Conservation (phyloP, 2,113 vertebrate genomes). For the Tylochromis polylepis region DNA sequence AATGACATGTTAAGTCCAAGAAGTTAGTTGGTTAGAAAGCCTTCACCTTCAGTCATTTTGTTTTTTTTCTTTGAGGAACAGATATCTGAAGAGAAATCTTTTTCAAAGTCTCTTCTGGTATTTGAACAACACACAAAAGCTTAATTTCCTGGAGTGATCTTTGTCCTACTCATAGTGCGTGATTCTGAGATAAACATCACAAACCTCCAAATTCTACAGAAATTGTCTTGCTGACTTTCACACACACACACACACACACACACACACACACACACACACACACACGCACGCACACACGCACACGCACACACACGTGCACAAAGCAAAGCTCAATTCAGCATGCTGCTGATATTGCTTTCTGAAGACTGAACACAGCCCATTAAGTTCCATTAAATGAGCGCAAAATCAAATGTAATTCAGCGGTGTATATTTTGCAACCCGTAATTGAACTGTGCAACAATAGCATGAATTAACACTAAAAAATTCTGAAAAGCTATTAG, state of each 20-base stretch:
- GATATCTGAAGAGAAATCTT: background rate
- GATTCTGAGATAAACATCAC: background rate
- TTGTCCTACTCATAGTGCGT: background rate
- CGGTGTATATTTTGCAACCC: constrained; percentile 18
- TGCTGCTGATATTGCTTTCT: constrained; percentile 9
- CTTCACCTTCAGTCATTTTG: background rate
- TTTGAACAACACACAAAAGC: background rate
- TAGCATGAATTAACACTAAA: background rate
- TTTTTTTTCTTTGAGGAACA: background rate
- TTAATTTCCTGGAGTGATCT: background rate
- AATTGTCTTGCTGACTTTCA: background rate
- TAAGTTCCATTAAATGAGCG: constrained; percentile 32
- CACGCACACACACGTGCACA: background rate
- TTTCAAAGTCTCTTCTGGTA: background rate
- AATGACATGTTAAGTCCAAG: background rate
- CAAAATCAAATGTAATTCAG: constrained; percentile 20
- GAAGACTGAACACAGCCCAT: constrained; percentile 23
- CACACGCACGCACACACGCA: background rate
- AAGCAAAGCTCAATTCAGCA: constrained; percentile 2
- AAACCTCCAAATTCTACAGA: background rate
- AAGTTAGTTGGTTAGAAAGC: background rate
- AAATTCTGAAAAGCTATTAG: background rate
- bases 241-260: background rate
- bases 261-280: background rate
- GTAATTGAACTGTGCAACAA: constrained; percentile 16